A percentile compares a stretch with the other conserved stretches of the same genome.
Conservation (phyloP, 2,113 vertebrate species). For the Passer montanus region DNA sequence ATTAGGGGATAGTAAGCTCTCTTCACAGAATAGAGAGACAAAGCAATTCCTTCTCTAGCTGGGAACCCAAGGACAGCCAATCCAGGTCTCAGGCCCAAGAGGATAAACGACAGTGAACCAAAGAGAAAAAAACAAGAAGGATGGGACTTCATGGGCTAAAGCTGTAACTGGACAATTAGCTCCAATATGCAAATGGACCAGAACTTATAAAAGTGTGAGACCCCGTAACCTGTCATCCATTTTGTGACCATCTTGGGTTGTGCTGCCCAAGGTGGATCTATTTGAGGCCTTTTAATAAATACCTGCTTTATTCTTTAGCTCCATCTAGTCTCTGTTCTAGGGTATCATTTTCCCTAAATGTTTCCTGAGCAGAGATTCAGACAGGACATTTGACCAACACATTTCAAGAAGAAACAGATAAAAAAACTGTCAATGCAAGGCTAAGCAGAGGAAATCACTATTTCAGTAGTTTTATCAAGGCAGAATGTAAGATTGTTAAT, state of each 20-base stretch:
- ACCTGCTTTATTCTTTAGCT: background rate
- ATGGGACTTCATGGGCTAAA: background rate
- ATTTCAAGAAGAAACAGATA: background rate
- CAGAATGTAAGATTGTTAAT: conserved; percentile 14
- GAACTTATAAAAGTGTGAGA: background rate
- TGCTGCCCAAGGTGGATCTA: background rate
- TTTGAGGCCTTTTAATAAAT: background rate
- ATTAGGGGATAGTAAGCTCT: background rate
- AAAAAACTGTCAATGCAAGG: background rate
- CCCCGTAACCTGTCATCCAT: background rate
- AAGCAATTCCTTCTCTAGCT: background rate
- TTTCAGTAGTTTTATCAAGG: conserved; percentile 10
- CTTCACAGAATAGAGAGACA: background rate
- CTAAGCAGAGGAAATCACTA: background rate
- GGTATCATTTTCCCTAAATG: background rate
- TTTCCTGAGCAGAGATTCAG: background rate
- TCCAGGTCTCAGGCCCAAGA: background rate
- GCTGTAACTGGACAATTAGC: background rate
- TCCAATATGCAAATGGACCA: background rate
- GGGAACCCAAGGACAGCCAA: background rate
- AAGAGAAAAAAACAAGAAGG: background rate
- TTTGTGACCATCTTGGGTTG: background rate
- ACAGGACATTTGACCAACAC: background rate
- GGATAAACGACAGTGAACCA: background rate
- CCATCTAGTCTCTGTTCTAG: background rate